phyloP scores from a whole-genome alignment of 2,888 invertebrate genomes.

The Plagodis pulveraria region DNA sequence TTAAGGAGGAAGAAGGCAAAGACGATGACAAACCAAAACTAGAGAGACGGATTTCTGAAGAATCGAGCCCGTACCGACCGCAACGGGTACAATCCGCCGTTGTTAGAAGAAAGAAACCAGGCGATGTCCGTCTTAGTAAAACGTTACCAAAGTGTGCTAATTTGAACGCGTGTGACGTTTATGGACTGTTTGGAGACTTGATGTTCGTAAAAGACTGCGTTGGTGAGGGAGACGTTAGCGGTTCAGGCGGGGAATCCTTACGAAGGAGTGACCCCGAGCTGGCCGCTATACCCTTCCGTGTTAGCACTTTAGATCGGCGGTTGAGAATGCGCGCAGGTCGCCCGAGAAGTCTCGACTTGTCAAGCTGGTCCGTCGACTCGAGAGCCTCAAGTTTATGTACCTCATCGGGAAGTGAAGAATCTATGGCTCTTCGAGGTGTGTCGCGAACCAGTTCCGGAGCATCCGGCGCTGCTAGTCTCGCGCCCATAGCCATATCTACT shows the following conservation, averaged over 20 bases:
- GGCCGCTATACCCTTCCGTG: conserved; percentile 92
- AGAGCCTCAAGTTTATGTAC: conserved; percentile 92
- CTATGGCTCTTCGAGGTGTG: conserved; percentile 89
- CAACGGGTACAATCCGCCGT: conserved; percentile 76
- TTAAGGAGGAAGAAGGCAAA: conserved; percentile 74
- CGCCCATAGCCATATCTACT: conserved; percentile 80
- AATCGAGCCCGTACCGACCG: conserved; percentile 71
- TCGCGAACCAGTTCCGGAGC: conserved; percentile 91
- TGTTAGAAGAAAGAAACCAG: conserved; percentile 73
- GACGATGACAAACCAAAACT: conserved; percentile 83
- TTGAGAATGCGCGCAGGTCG: conserved; percentile 93
- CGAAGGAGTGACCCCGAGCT: conserved; percentile 93
- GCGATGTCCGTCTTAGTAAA: conserved; percentile 88
- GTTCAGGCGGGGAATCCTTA: conserved; percentile 90
- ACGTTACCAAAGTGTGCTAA: conserved; percentile 91
- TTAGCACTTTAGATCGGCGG: conserved; percentile 92
- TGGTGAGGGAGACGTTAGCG: conserved; percentile 89
- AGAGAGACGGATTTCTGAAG: conserved; percentile 88
- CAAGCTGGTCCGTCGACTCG: conserved; percentile 95
- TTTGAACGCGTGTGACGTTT: conserved; percentile 91
- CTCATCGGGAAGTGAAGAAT: conserved; percentile 94
- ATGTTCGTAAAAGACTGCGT: conserved; percentile 96
- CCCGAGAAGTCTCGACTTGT: conserved; percentile 92
- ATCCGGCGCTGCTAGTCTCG: conserved; percentile 86
- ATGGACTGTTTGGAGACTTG: conserved; percentile 94